Percentiles rank a stretch among this genome's conserved stretches.
phyloP scores from a whole-genome alignment of 2,113 vertebrate genomes.

The Indri indri region DNA sequence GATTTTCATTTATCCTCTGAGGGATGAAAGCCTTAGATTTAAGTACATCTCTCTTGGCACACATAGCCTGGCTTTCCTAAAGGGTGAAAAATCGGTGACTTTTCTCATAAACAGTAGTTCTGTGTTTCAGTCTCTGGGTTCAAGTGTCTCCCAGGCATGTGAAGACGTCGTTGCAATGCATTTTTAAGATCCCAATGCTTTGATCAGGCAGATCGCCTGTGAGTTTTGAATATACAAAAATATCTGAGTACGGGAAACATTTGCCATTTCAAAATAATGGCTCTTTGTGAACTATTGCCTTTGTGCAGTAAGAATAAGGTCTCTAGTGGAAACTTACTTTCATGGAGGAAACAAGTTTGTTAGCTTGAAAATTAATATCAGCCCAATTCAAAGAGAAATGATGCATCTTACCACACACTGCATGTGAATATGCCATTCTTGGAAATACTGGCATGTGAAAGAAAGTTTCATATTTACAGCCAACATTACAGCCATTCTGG shows the following conservation, averaged over 20 bases:
- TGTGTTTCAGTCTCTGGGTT: neutral
- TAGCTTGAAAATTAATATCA: neutral
- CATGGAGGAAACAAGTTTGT: neutral
- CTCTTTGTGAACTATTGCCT: neutral
- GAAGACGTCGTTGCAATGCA: neutral
- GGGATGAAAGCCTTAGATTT: neutral
- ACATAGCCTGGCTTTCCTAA: neutral
- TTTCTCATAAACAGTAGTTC: neutral
- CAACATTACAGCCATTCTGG: conserved; percentile 57
- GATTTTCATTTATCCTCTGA: neutral
- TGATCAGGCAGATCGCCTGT: neutral
- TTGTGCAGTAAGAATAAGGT: neutral
- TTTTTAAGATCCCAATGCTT: neutral
- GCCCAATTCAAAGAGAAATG: neutral
- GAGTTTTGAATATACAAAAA: neutral
- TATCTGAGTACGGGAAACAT: neutral
- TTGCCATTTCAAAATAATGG: neutral
- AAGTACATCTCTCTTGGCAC: neutral
- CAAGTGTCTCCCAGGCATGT: neutral
- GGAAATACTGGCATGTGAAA: conserved; percentile 56
- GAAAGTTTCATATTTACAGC: conserved; percentile 49
- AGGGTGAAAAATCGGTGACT: neutral
- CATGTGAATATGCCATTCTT: conserved; percentile 22
- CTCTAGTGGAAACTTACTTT: neutral
- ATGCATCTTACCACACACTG: conserved; percentile 58